These are phyloP conservation scores for Platysteira castanea DNA, from an alignment of 2,113 vertebrate species.

Conservation along the genomic window DNA sequence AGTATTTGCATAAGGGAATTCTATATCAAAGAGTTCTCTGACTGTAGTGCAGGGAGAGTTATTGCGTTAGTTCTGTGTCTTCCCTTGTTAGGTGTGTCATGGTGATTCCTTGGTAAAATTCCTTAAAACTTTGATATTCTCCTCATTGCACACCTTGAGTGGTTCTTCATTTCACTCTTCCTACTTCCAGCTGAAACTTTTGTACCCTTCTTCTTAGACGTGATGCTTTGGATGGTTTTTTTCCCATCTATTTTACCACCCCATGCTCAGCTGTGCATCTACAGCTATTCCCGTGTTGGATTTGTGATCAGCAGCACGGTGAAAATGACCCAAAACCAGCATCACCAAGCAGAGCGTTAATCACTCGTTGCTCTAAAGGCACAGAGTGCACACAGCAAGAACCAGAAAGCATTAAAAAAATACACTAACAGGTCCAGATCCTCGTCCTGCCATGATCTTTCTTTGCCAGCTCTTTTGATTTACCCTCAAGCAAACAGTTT, in stretches of 20 bases:
- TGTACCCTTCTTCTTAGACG: background rate
- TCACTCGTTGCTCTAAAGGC: background rate
- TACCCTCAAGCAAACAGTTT: background rate
- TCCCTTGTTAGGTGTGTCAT: background rate
- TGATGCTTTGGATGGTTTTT: background rate
- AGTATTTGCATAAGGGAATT: background rate
- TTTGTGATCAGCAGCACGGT: background rate
- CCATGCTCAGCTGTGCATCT: background rate
- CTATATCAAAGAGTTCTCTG: background rate
- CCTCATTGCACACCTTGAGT: background rate
- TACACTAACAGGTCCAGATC: background rate
- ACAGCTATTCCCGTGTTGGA: background rate
- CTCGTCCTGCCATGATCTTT: background rate
- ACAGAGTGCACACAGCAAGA: background rate
- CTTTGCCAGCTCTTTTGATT: background rate
- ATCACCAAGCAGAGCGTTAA: background rate
- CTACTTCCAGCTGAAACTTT: background rate
- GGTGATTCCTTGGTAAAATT: background rate
- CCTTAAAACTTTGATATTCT: background rate
- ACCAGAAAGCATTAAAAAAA: background rate
- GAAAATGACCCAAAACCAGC: background rate
- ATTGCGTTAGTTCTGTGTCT: background rate
- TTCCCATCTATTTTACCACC: background rate
- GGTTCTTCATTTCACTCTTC: background rate
- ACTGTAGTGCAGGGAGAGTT: background rate